Evolutionary conservation across 2,113 vertebrate species (phyloP), one percentile per base, ranked within the genome.

Genomic region (Trematomus loennbergii): DNA sequence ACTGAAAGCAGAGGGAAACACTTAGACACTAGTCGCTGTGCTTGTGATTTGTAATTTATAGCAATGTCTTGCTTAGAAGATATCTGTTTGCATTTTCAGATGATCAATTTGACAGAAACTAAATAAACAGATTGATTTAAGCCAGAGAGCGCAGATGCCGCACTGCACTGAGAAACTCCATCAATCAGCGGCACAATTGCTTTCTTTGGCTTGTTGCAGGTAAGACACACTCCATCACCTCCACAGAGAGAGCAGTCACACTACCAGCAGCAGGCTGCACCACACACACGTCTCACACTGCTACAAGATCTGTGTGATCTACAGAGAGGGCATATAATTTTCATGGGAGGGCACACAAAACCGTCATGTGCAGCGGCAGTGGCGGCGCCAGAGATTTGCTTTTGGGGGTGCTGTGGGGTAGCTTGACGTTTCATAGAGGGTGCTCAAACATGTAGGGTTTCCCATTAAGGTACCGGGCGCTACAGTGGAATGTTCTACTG

Each of bases 61-160:
- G 79, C 86, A 82, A 91, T 72, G 72, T 52, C 33, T 63, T 72
- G 72, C 80, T 81, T 50, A 68, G 84, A 68, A 79, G 70, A 75
- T 82, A 72, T 85, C 77, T 82, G 86, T 89, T 90, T 90, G 86
- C 78, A 85, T 91, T 93, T 90, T 86, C 65, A 78, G 84, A 90
- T 90, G 80, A 92, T 94, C 89, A 90, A 86, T 88, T 88, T 83
- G 76, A 90, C 84, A 87, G 75, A 92, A 89, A 88, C 87, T 85
- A 91, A 92, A 94, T 86, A 85, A 92, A 86, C 76, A 86, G 89
- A 93, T 91, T 93, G 91, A 92, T 93, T 93, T 91, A 89, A 92
- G 78, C 71, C 81, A 82, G 81, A 86, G 82, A 89, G 78, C 68
- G 72, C 77, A 90, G 84, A 91, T 79, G 89, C 82, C 43, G 25